A percentile compares a stretch with the other conserved stretches of the same genome.
These are phyloP conservation scores for Cinara cedri DNA, from an alignment of 2,888 invertebrate genomes.

Conservation along the genomic window DNA sequence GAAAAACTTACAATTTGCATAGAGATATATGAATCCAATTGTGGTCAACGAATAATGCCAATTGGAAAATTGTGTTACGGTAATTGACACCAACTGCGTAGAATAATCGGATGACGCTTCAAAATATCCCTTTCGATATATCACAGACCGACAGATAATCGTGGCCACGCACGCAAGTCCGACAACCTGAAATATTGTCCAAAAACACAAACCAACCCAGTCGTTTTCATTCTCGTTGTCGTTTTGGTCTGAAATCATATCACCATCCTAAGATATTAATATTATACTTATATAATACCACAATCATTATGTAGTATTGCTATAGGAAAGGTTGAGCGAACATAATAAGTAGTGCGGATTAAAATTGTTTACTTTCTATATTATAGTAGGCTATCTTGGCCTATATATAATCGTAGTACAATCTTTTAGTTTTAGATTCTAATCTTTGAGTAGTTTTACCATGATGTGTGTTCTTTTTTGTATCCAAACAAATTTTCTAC, in stretches of 20 bases:
- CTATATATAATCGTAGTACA: too few relatives aligned
- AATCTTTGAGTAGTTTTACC: too few relatives aligned
- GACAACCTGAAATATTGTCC: conserved; percentile 37
- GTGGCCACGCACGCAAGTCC: conserved; percentile 29
- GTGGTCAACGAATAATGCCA: conserved; percentile 47
- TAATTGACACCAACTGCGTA: not conserved
- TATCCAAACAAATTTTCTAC: too few relatives aligned
- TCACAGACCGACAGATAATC: conserved; percentile 33
- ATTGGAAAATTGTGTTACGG: conserved; percentile 25
- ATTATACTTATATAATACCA: too few relatives aligned
- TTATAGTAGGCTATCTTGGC: too few relatives aligned
- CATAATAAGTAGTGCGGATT: too few relatives aligned
- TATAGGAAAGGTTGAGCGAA: too few relatives aligned
- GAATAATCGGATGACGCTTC: not conserved
- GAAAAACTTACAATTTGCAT: conserved; percentile 42
- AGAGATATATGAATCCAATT: conserved; percentile 41
- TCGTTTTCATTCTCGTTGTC: not conserved
- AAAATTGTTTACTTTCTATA: too few relatives aligned
- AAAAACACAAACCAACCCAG: conserved; percentile 29
- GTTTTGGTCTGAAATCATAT: conserved; percentile 8
- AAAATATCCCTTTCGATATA: conserved; percentile 23
- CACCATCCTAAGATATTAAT: not conserved
- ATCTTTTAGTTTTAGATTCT: too few relatives aligned
- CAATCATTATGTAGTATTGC: too few relatives aligned
- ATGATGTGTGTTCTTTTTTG: too few relatives aligned